phyloP scores from a whole-genome alignment of 2,113 vertebrate species.

The Hypocryptadius cinnamomeus region DNA sequence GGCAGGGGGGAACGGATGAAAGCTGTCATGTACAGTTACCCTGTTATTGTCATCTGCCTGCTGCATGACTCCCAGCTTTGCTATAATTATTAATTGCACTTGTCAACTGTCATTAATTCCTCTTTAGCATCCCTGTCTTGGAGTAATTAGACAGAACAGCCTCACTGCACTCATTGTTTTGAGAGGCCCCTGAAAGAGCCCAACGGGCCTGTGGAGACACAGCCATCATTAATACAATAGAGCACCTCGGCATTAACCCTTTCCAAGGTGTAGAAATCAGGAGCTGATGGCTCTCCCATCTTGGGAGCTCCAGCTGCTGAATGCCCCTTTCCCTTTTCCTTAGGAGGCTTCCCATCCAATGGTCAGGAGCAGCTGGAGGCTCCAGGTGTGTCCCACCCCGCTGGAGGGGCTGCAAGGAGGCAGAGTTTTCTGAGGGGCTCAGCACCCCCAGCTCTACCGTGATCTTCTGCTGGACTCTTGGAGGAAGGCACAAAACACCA shows the following conservation, averaged over 20 bases:
- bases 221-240: slow-evolving; percentile 65
- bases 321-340: neutral
- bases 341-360: accelerated
- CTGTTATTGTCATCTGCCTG: slow-evolving; percentile 77
- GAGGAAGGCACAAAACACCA: neutral
- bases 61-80: slow-evolving; percentile 74
- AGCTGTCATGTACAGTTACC: slow-evolving; percentile 73
- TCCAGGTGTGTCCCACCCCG: neutral
- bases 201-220: slow-evolving; percentile 52
- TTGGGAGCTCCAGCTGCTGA: neutral
- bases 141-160: slow-evolving; percentile 79
- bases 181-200: slow-evolving; percentile 70
- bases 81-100: slow-evolving; percentile 91
- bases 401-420: neutral
- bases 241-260: slow-evolving; percentile 64
- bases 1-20: slow-evolving; percentile 47
- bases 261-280: neutral
- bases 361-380: neutral
- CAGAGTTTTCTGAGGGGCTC: neutral
- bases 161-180: slow-evolving; percentile 73
- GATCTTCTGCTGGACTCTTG: too few relatives aligned
- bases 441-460: neutral
- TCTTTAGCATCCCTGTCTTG: slow-evolving; percentile 82
- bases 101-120: slow-evolving; percentile 86
- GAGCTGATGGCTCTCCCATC: neutral